Evolutionary conservation across 2,888 invertebrate genomes (phyloP).

Genomic region (Plagiodera versicolora): DNA sequence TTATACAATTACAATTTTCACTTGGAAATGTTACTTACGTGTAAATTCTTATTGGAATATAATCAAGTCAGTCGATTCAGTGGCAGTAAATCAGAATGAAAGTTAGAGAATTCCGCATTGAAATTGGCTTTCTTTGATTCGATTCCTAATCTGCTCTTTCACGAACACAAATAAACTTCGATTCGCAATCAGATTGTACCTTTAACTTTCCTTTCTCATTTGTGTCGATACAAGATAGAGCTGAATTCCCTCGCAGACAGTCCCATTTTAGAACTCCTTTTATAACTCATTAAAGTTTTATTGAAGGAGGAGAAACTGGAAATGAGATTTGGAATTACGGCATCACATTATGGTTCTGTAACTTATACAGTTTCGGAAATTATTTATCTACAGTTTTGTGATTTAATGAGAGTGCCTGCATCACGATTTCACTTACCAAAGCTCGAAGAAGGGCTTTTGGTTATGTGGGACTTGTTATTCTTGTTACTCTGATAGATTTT

Average conservation of each 20-base stretch:
- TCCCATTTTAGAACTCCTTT: background rate
- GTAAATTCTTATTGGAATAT: background rate
- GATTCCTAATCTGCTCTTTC: constrained; percentile 22
- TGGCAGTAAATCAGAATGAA: constrained; percentile 22
- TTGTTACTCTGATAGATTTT: too few relatives aligned
- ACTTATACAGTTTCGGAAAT: background rate
- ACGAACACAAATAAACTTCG: constrained; percentile 24
- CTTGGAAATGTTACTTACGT: background rate
- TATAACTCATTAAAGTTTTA: constrained; percentile 1
- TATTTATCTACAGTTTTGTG: too few relatives aligned
- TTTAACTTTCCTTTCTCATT: background rate
- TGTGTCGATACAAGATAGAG: background rate
- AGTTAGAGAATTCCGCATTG: constrained; percentile 17
- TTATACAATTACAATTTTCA: too few relatives aligned
- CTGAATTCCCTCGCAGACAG: background rate
- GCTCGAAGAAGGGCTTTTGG: too few relatives aligned
- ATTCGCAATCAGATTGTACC: constrained; percentile 20
- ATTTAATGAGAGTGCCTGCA: too few relatives aligned
- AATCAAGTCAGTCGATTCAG: background rate
- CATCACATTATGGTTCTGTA: background rate
- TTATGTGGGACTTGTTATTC: too few relatives aligned
- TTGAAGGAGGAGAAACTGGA: background rate
- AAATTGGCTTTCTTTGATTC: constrained; percentile 23
- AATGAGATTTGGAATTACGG: background rate
- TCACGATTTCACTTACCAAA: too few relatives aligned